Evolutionary conservation across 1,140 invertebrate species (phyloP).

Genomic region (Matsumurasca onukii): DNA sequence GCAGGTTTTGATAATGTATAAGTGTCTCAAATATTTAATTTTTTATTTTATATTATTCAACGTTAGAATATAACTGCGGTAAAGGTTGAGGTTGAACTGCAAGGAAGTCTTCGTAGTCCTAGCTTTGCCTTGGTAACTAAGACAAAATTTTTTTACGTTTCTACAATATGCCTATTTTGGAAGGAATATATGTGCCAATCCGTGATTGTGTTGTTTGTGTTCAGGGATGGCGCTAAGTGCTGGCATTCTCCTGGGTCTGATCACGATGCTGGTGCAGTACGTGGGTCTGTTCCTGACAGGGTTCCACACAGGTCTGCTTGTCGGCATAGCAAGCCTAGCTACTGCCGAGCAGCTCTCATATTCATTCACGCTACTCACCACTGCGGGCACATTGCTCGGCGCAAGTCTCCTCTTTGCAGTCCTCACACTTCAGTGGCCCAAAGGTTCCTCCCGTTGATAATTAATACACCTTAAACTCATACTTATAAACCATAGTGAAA

Average conservation of each 20-base stretch:
- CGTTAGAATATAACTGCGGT: too few relatives aligned
- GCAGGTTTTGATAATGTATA: too few relatives aligned
- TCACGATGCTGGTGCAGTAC: conserved; percentile 80
- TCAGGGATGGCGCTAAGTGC: conserved; percentile 70
- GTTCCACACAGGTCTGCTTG: conserved; percentile 73
- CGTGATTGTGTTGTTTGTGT: neutral
- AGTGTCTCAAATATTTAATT: too few relatives aligned
- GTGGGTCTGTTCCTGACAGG: conserved; percentile 81
- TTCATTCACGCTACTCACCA: conserved; percentile 59
- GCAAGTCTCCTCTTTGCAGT: conserved; percentile 69
- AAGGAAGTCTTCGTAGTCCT: too few relatives aligned
- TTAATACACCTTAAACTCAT: too few relatives aligned
- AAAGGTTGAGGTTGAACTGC: too few relatives aligned
- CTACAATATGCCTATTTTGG: neutral
- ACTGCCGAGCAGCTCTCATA: conserved; percentile 53
- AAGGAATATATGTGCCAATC: neutral
- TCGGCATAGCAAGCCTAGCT: conserved; percentile 59
- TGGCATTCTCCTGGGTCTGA: conserved; percentile 74
- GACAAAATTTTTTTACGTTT: too few relatives aligned
- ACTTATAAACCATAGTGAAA: too few relatives aligned
- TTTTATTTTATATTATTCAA: too few relatives aligned
- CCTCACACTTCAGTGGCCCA: conserved; percentile 72
- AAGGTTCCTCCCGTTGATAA: too few relatives aligned
- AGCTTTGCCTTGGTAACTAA: too few relatives aligned
- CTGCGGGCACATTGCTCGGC: conserved; percentile 64